A percentile compares a stretch with the other conserved stretches of the same genome.
phyloP scores from a whole-genome alignment of 1,140 invertebrate species.

The Scaptodrosophila lebanonensis region DNA sequence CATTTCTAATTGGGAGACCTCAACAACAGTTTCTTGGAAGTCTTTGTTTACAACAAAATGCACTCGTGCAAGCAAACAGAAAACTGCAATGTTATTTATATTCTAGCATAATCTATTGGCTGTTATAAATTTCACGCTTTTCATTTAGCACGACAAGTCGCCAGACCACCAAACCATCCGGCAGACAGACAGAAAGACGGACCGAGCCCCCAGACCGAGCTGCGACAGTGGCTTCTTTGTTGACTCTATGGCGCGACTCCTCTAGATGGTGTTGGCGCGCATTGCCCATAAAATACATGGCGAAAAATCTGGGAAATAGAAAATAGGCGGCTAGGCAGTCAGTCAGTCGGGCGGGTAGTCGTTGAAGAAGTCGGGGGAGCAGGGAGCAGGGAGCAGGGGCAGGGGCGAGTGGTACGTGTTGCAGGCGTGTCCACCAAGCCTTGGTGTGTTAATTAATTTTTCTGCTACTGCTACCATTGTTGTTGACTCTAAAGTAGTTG shows the following conservation, averaged over 20 bases:
- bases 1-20: no score
- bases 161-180: no score
- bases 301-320: background rate
- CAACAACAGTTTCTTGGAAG: no score
- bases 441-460: constrained; percentile 57
- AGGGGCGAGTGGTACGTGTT: constrained; percentile 56
- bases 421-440: constrained; percentile 41
- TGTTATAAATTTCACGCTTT: constrained; percentile 62
- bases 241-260: no score
- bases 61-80: constrained; percentile 16
- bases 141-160: constrained; percentile 29
- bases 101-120: constrained; percentile 51
- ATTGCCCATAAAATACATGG: constrained; percentile 27
- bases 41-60: no score
- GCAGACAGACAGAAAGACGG: no score
- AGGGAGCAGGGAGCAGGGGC: no score
- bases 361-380: no score
- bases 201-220: no score
- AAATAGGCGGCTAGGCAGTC: constrained; percentile 6
- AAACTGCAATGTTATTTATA: constrained; percentile 49
- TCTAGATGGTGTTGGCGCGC: no score
- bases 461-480: constrained; percentile 15
- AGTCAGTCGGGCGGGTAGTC: no score
- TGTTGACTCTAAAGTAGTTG: background rate
- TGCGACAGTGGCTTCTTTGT: no score